Evolutionary conservation across 64 coral and sea anemone species (phyloP).

Genomic region (Montipora capricornis): DNA sequence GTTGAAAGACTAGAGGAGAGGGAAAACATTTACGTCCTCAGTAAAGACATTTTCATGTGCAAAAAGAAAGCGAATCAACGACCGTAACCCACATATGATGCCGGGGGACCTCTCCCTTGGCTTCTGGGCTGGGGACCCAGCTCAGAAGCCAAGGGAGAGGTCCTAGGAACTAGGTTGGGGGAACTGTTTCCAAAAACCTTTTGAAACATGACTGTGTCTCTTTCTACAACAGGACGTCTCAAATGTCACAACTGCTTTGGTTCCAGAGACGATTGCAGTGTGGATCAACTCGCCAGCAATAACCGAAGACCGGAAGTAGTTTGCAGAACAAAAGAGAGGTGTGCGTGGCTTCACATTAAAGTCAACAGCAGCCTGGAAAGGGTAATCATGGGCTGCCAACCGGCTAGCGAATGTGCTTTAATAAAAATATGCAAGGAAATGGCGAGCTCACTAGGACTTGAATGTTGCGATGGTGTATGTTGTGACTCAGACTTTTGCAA

Average conservation of each 20-base stretch:
- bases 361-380: neutral
- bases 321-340: neutral
- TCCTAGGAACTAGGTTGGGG: too few species aligned
- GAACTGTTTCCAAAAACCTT: neutral
- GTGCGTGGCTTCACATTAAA: neutral
- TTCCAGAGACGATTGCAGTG: neutral
- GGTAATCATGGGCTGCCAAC: neutral
- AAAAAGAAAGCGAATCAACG: too few species aligned
- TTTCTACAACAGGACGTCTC: neutral
- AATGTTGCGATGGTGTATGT: too few species aligned
- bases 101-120: too few species aligned
- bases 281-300: neutral
- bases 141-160: too few species aligned
- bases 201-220: neutral
- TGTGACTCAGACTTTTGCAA: too few species aligned
- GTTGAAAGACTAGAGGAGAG: too few species aligned
- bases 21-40: too few species aligned
- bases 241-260: too few species aligned
- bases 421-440: neutral
- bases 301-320: neutral
- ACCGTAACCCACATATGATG: too few species aligned
- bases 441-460: neutral
- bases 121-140: too few species aligned
- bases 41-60: too few species aligned
- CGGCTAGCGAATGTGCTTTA: neutral